Conservation (phyloP, 2,888 invertebrate genomes). For the Tubiluchus corallicola region DNA sequence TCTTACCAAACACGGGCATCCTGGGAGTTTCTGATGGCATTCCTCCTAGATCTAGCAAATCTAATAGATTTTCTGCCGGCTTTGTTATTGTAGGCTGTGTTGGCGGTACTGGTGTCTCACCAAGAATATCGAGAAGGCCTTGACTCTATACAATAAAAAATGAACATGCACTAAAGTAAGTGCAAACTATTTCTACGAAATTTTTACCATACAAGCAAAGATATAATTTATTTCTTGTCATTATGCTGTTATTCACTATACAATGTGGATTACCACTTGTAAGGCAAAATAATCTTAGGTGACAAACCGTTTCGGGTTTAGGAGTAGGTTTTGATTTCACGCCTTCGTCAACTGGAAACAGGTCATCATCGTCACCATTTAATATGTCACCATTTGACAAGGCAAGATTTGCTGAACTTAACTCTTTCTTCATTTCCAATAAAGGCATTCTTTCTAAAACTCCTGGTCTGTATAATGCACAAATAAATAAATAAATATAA, state of each 20-base stretch:
- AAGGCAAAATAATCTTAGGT: too few relatives aligned
- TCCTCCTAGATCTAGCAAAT: slow-evolving; percentile 66
- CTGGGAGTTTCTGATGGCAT: slow-evolving; percentile 11
- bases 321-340: too few relatives aligned
- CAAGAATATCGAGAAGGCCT: slow-evolving; percentile 58
- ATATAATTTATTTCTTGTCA: too few relatives aligned
- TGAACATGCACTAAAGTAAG: too few relatives aligned
- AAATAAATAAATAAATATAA: slow-evolving; percentile 8
- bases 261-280: too few relatives aligned
- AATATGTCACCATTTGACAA: too few relatives aligned
- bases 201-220: too few relatives aligned
- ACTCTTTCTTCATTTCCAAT: slow-evolving; percentile 42
- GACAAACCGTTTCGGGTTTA: too few relatives aligned
- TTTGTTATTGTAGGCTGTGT: slow-evolving; percentile 25
- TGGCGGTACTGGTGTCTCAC: slow-evolving; percentile 29
- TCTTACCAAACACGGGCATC: too few relatives aligned
- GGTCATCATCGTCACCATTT: background rate
- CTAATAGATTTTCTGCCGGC: slow-evolving; percentile 29
- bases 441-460: slow-evolving; percentile 94
- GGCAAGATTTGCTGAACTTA: background rate
- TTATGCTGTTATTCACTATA: too few relatives aligned
- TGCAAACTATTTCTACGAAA: too few relatives aligned
- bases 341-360: background rate
- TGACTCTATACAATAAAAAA: slow-evolving; percentile 18
- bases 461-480: too few relatives aligned